Evolutionary conservation across 2,888 invertebrate genomes (phyloP).

Genomic region (Agonopterix arenella): DNA sequence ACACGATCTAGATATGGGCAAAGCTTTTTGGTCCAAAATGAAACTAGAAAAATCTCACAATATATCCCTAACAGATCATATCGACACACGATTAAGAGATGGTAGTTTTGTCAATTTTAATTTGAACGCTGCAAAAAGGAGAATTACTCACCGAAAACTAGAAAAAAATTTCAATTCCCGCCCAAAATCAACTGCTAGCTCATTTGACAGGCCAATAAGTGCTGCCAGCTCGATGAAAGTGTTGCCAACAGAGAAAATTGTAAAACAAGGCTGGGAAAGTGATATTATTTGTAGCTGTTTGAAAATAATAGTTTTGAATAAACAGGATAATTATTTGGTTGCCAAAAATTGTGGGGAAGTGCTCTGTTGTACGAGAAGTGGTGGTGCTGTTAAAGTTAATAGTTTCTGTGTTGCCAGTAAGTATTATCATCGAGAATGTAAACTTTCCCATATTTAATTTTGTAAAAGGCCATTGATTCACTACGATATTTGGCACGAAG

Average conservation of each 20-base stretch:
- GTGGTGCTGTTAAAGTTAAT: conserved; percentile 40
- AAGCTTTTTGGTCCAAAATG: conserved; percentile 58
- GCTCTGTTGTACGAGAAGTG: conserved; percentile 39
- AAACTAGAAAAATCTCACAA: conserved; percentile 48
- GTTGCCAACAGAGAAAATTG: conserved; percentile 31
- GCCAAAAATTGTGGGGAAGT: conserved; percentile 61
- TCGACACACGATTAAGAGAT: conserved; percentile 25
- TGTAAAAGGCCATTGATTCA: too few relatives aligned
- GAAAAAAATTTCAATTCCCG: conserved; percentile 33
- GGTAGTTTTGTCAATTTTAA: conserved; percentile 31
- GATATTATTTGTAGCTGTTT: conserved; percentile 50
- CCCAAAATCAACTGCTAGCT: conserved; percentile 34
- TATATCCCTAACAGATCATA: conserved; percentile 37
- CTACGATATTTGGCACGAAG: too few relatives aligned
- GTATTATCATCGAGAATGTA: conserved; percentile 16
- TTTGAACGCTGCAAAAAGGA: conserved; percentile 51
- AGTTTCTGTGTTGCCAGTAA: conserved; percentile 48
- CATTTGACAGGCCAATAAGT: conserved; percentile 40
- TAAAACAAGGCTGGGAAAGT: conserved; percentile 39
- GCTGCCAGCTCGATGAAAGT: conserved; percentile 40
- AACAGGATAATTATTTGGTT: conserved; percentile 44
- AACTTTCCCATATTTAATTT: too few relatives aligned
- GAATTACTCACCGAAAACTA: conserved; percentile 36
- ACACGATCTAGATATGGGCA: conserved; percentile 40
- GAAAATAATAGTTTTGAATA: conserved; percentile 41